These are phyloP conservation scores for Drosophila mulleri DNA, from an alignment of 2,888 invertebrate species.

Conservation along the genomic window DNA sequence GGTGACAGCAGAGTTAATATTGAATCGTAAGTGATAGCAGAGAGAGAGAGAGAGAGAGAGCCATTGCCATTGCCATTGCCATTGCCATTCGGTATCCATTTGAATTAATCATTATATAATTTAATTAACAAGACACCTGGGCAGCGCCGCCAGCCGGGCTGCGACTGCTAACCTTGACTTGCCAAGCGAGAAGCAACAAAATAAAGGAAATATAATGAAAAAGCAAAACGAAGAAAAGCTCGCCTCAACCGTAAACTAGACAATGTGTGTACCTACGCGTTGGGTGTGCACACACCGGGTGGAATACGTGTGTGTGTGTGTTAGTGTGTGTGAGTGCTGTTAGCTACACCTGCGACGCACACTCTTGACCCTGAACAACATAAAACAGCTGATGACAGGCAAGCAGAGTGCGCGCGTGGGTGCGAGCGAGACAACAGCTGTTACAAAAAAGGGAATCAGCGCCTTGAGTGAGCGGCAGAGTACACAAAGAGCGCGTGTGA, in stretches of 20 bases:
- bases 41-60: not conserved
- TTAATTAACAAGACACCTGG: slow-evolving; percentile 44
- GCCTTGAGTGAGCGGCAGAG: not conserved
- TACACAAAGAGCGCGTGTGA: not conserved
- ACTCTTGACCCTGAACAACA: slow-evolving; percentile 80
- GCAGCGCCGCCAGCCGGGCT: slow-evolving; percentile 8
- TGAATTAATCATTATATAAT: slow-evolving; percentile 33
- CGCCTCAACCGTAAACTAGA: slow-evolving; percentile 46
- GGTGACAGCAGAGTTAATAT: slow-evolving; percentile 6
- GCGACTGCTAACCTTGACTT: slow-evolving; percentile 61
- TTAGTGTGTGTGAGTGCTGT: slow-evolving; percentile 33
- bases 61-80: not conserved
- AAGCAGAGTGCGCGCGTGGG: slow-evolving; percentile 12
- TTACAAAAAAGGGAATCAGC: not conserved
- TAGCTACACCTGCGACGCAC: slow-evolving; percentile 54
- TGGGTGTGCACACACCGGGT: not conserved
- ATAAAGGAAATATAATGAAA: slow-evolving; percentile 9
- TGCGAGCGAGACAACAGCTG: slow-evolving; percentile 36
- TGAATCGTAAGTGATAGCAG: not conserved
- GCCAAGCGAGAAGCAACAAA: slow-evolving; percentile 30
- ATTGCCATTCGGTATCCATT: slow-evolving; percentile 30
- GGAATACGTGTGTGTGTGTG: not conserved
- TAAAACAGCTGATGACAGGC: slow-evolving; percentile 78
- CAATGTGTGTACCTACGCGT: slow-evolving; percentile 43
- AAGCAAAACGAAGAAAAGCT: slow-evolving; percentile 35